Conservation (phyloP, 2,797 vertebrate species). For the Graptemys geographica region DNA sequence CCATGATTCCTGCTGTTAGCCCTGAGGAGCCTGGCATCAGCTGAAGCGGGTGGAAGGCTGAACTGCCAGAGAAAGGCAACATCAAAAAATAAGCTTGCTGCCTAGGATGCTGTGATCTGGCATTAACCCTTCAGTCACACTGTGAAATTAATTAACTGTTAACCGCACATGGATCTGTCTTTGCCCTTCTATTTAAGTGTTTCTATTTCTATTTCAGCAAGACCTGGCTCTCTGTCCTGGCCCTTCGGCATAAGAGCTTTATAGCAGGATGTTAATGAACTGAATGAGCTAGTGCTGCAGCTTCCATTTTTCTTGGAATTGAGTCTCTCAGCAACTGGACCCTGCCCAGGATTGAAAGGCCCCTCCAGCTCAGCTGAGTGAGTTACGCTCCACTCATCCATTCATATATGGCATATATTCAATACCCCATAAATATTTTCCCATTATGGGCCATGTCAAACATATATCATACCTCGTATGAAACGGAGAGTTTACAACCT, state of each 20-base stretch:
- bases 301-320: neutral
- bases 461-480: neutral
- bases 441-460: neutral
- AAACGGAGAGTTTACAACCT: neutral
- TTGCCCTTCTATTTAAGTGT: neutral
- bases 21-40: neutral
- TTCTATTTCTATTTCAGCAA: neutral
- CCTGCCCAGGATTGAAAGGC: fast-evolving
- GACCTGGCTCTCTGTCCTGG: neutral
- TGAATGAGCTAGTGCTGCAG: fast-evolving
- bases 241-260: neutral
- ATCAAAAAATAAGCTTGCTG: neutral
- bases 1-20: neutral
- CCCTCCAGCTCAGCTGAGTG: neutral
- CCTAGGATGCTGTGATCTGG: neutral
- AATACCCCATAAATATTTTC: neutral
- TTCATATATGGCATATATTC: neutral
- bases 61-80: neutral
- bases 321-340: fast-evolving
- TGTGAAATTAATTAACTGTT: too few species aligned
- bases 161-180: neutral
- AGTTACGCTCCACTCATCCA: neutral
- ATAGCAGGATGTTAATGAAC: neutral
- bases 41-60: neutral
- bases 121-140: neutral